Base-by-base conservation (phyloP, 2,797 vertebrate species). In the Oreochromis grahami region DNA sequence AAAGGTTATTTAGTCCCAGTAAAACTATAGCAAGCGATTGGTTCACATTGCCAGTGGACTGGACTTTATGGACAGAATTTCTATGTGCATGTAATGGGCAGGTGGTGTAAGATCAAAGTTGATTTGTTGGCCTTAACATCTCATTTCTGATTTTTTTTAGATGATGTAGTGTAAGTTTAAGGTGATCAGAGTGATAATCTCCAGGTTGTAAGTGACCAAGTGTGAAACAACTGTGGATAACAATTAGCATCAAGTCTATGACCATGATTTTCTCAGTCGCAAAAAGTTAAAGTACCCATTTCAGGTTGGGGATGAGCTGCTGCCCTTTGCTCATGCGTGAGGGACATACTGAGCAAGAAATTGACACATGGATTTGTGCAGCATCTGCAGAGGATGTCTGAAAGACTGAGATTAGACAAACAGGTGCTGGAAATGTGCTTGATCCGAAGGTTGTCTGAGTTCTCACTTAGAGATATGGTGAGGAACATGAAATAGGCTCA, bases 51-150 rank as follows among this genome's bases (percentile, higher is more conserved):
- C 6, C 14, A 43, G 63, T 68, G 38, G 63, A 26, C 2, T 0
- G 21, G 38, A 68, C 21, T 24, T 43, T 68, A 68, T 41, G 0
- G 8, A 68, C 8, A 48, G 5, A 48, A 48, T 17, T 48, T 7
- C 15, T 8, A 8, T 5, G 2, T 7, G 3, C 15, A 48, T 15
- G 7, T 2, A 19, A 48, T 3, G 36, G 38, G 56, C 3, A 9
- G 5, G 56, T 7, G 6, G 17, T 43, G 38, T 68, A 34, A 43
- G n/a, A 14, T 24, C 13, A 68, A 4, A 6, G 8, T 38, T 63
- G 19, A 13, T 63, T 13, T 63, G 11, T 32, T 0, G 34, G 34
- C 0, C 19, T 63, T 63, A 21, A 3, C 2, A 29, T 56, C 7
- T 34, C 15, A 60, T 10, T 10, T 60, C 9, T 34, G 29, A 60